Conservation (phyloP, 2,113 vertebrate genomes). For the Mixornis gularis region DNA sequence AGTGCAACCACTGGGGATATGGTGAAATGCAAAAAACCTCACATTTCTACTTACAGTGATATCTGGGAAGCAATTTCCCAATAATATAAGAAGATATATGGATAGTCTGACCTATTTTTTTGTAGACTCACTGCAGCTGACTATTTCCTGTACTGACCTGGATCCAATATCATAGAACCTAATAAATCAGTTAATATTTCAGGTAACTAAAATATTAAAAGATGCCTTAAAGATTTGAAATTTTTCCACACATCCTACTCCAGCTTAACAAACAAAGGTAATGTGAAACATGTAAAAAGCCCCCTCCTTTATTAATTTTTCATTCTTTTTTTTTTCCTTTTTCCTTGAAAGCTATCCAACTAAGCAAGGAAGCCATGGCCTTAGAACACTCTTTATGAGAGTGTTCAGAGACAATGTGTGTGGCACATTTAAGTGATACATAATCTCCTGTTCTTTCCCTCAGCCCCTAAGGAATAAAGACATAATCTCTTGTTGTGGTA, state of each 20-base stretch:
- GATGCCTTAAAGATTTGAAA: conserved; percentile 58
- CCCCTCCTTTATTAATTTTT: conserved; percentile 45
- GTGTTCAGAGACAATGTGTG: conserved; percentile 26
- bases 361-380: conserved; percentile 1
- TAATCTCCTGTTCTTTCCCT: conserved; percentile 9
- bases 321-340: background rate
- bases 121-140: conserved; percentile 31
- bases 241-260: conserved; percentile 48
- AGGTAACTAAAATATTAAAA: conserved; percentile 62
- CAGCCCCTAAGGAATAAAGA: conserved; percentile 1
- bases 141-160: conserved; percentile 54
- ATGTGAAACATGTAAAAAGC: conserved; percentile 44
- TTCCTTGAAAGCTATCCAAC: conserved; percentile 8
- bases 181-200: conserved; percentile 60
- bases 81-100: conserved; percentile 42
- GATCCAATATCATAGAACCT: conserved; percentile 56
- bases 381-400: conserved; percentile 18
- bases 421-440: conserved; percentile 31
- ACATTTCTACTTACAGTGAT: conserved; percentile 16
- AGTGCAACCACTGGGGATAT: background rate
- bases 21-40: conserved; percentile 10
- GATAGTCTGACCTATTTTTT: conserved; percentile 34
- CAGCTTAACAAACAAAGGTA: conserved; percentile 42
- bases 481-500: conserved; percentile 17
- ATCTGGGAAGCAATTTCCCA: conserved; percentile 57